Conservation (phyloP, 2,888 invertebrate species). For the Pheosia tremula region DNA sequence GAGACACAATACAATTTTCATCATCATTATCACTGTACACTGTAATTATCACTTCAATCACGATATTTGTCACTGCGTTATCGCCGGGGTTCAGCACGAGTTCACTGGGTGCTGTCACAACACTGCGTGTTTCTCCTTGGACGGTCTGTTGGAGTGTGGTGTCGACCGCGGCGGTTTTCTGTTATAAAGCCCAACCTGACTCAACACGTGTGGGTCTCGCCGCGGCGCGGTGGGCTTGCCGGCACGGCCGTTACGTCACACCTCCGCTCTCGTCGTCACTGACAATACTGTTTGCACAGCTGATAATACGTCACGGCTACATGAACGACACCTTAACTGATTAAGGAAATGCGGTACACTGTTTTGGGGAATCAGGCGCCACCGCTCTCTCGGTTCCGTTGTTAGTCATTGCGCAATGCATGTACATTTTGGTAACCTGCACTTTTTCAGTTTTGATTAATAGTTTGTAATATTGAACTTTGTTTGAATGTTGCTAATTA, state of each 20-base stretch:
- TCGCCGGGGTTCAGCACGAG: slow-evolving; percentile 42
- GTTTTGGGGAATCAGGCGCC: slow-evolving; percentile 6
- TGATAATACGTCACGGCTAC: slow-evolving; percentile 52
- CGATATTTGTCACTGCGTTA: slow-evolving; percentile 38
- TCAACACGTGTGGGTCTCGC: slow-evolving; percentile 51
- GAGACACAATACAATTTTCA: slow-evolving; percentile 62
- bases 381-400: not conserved
- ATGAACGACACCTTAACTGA: slow-evolving; percentile 12
- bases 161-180: slow-evolving; percentile 52
- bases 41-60: slow-evolving; percentile 43
- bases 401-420: not conserved
- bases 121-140: slow-evolving; percentile 61
- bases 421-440: not conserved
- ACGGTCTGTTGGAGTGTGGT: slow-evolving; percentile 66
- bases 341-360: slow-evolving; percentile 26
- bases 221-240: slow-evolving; percentile 45
- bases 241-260: slow-evolving; percentile 32
- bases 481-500: too few species aligned
- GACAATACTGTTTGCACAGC: slow-evolving; percentile 48
- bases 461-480: too few species aligned
- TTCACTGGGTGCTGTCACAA: slow-evolving; percentile 34
- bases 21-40: slow-evolving; percentile 54
- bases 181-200: slow-evolving; percentile 68
- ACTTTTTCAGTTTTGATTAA: not conserved
- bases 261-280: slow-evolving; percentile 43